A percentile compares a stretch with the other conserved stretches of the same genome.
phyloP scores from a whole-genome alignment of 2,113 vertebrate genomes.

The Balaeniceps rex region DNA sequence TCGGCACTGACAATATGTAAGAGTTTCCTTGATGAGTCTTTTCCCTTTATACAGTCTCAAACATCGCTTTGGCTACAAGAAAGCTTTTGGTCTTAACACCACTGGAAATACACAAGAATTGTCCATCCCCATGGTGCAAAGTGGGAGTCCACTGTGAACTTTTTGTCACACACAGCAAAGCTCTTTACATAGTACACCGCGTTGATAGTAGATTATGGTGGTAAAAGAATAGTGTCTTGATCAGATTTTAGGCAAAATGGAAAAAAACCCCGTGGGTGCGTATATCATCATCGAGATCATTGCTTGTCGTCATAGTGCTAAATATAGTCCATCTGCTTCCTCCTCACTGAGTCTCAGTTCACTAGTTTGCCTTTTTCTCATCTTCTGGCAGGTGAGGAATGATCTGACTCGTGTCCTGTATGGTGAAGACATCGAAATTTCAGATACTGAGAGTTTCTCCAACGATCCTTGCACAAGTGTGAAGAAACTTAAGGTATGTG shows the following conservation, averaged over 20 bases:
- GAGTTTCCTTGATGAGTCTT: neutral
- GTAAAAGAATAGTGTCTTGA: neutral
- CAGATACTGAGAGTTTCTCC: slow-evolving; percentile 97
- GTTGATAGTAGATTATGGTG: neutral
- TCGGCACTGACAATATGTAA: neutral
- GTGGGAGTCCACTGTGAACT: neutral
- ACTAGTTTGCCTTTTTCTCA: slow-evolving; percentile 42
- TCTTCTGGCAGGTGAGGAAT: slow-evolving; percentile 89
- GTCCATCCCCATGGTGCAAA: neutral
- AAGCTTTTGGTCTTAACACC: neutral
- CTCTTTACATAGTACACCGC: fast-evolving
- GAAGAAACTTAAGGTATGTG: slow-evolving; percentile 96
- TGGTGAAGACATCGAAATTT: slow-evolving; percentile 95
- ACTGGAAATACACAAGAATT: neutral
- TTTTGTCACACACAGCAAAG: neutral
- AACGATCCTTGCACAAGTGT: slow-evolving; percentile 97
- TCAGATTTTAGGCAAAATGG: neutral
- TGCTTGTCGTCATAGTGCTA: neutral
- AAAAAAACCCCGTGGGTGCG: neutral
- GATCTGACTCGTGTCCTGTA: slow-evolving; percentile 95
- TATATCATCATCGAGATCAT: neutral
- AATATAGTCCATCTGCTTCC: neutral
- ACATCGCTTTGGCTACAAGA: neutral
- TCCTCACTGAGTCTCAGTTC: neutral
- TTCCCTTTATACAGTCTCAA: neutral